Evolutionary conservation across 2,113 vertebrate species (phyloP), one percentile per base, ranked within the genome.

Genomic region (Dunckerocampus dactyliophorus): DNA sequence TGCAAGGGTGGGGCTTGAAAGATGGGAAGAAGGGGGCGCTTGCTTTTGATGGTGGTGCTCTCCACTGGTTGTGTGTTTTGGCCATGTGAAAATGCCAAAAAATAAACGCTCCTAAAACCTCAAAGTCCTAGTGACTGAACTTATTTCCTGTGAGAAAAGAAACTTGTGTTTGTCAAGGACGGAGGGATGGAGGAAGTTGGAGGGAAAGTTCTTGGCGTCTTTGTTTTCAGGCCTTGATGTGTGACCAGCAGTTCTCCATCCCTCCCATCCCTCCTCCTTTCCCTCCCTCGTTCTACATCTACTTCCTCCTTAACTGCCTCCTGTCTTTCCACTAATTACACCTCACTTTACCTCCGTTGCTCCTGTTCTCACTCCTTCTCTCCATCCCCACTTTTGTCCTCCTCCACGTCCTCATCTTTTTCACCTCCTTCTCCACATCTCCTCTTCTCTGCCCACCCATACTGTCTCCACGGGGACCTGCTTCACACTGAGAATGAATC

Each of bases 201-300:
- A 82, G 91, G 93, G 92, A 92, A 92, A 93, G 92, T 91, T 94
- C 93, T 90, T 85, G 91, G 89, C 73, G 81, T 90, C 93, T 97
- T 97, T 98, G 96, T 99, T 89, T 95, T 84, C 93, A 91, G 90
- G 93, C 94, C 96, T 95, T 96, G 95, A 96, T 96, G 96, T 99
- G 95, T 96, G 94, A 95, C 95, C 94, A 91, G 89, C 72, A 89
- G 89, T 91, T 93, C 89, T 83, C 85, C 24, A 28, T 28, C 24
- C 24, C 24, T 2, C 24, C 24, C 84, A 89, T 72, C 72, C 77
- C 71, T 80, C 69, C 68, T 79, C 63, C 58, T 73, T 49, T 64
- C 62, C 55, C 55, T 22, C 28, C 47, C 34, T 54, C 51, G 50
- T 67, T 92, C 93, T 92, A 90, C 87, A 34, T 34, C 6, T 89